Base-by-base conservation (phyloP, 1,140 invertebrate genomes). In the Melanaphis sacchari region DNA sequence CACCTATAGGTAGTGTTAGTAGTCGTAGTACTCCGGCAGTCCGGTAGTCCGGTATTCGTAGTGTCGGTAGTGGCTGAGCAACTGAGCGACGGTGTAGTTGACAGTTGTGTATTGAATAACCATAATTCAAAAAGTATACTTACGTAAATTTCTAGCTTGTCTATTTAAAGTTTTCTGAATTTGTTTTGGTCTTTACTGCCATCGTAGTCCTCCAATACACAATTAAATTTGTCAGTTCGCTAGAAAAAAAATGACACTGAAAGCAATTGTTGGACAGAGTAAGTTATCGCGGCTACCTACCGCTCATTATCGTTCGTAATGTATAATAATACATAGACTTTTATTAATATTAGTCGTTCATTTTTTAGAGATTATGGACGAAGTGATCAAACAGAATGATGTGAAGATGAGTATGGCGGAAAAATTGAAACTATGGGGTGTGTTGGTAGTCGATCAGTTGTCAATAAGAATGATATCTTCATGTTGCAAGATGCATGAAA, bases 401-500 rank as follows among this genome's bases (percentile, higher is more conserved):
- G 36, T 18, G 15, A 93, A 93, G 54, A 99, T 99, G 95, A 98
- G 98, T 94, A 97, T 97, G 94, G 96, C 0, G 3, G 59, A 95
- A 93, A 95, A 96, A 94, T 96, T 96, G 0, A 97, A 98, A n/a
- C n/a, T n/a, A 88, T 99, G 99, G 99, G 97, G 99, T 93, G 99
- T 99, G 38, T 96, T 99, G n/a, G 97, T 99, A 66, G 99, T 99
- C 49, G 99, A 99, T 95, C 98, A 99, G 95, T 96, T 99, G 31
- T 98, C 98, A 22, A 99, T 99, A 98, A 96, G 99, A 93, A 99
- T 99, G 98, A 98, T 99, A 1, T 99, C 99, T 8, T 98, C 99
- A 4, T 99, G 99, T 95, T 99, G 98, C 95, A 99, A 99, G 96
- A 99, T 99, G 99, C 99, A 99, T 95, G 99, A 99, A 95, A 99